Base-by-base conservation (phyloP, 2,888 invertebrate genomes). In the Agrotis exclamationis region DNA sequence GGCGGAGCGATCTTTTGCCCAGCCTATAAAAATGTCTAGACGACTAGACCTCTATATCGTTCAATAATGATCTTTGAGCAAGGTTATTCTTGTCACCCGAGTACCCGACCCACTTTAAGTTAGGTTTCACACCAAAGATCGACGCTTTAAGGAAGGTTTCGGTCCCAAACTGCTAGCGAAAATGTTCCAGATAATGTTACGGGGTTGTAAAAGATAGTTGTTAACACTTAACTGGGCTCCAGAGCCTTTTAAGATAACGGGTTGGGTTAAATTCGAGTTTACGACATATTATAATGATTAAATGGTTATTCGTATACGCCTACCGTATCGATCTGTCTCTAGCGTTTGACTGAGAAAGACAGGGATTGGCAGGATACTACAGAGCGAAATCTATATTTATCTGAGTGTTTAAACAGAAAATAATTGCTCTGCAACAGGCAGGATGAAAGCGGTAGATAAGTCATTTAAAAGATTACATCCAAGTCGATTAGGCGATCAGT, bases 371-470 rank as follows among this genome's bases (percentile, higher is more conserved):
- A 53, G 20, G 22, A 22, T 45, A 33, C n/a, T 24, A 11, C 14
- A 28, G n/a, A 20, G 18, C 11, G 22, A 22, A 47, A 63, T 74
- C 11, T 48, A 22, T 39, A 39, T 58, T 57, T 48, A 58, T 75
- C 79, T 47, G 13, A 22, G 20, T 24, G 13, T 62, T 65, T 9
- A 22, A 74, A 58, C 54, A 28, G 44, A 53, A 24, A 58, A 74
- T 60, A 5, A 75, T 74, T 79, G 33, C 28, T 48, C 16, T 16
- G 9, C 33, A n/a, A 48, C 48, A 44, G 53, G 20, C 24, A 24
- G 48, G 56, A 66, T 63, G 82, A 76, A 76, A 76, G 76, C 68
- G 22, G 44, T 58, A 45, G 54, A 81, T 81, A 68, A 44, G 59
- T 56, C 50, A 56, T 81, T 81, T 33, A 28, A 76, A 51, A 54